These are phyloP conservation scores for Ophiodon elongatus DNA, from an alignment of 2,113 vertebrate species.

Conservation along the genomic window DNA sequence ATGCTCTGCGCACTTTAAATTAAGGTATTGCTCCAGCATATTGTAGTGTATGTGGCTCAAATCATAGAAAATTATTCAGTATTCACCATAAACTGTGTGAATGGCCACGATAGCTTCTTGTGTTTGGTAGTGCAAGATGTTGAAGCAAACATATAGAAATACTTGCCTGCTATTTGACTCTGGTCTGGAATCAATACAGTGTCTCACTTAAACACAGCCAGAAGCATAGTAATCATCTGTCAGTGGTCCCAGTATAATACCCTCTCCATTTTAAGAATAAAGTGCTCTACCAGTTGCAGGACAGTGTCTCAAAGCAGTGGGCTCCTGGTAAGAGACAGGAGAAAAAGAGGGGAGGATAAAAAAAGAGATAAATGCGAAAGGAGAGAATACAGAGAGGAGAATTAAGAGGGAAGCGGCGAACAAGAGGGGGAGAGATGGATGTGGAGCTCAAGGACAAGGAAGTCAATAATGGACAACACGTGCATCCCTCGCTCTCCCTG, in stretches of 20 bases:
- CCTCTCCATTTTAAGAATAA: conserved; percentile 7
- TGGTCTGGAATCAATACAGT: conserved; percentile 40
- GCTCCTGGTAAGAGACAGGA: conserved; percentile 4
- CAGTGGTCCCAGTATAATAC: not conserved
- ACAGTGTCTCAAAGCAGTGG: conserved; percentile 3
- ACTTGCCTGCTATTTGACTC: conserved; percentile 12
- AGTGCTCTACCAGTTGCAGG: not conserved
- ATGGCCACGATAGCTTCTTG: conserved; percentile 12
- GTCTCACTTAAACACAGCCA: conserved; percentile 36
- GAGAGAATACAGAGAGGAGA: conserved; percentile 7
- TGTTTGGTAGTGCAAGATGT: conserved; percentile 19
- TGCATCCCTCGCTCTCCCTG: conserved; percentile 45
- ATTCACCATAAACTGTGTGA: not conserved
- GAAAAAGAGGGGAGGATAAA: not conserved
- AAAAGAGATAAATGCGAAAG: not conserved
- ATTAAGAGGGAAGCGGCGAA: not conserved
- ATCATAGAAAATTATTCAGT: conserved; percentile 2
- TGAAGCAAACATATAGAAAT: conserved; percentile 27
- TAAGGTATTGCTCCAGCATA: not conserved
- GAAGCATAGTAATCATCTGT: conserved; percentile 23
- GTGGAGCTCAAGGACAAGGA: conserved; percentile 64
- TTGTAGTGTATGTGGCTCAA: conserved; percentile 37
- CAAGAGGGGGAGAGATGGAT: conserved; percentile 25
- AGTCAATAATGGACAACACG: conserved; percentile 75
- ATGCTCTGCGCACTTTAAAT: not conserved